Percentiles rank a stretch among this genome's conserved stretches.
phyloP scores from a whole-genome alignment of 2,797 vertebrate species.

The Gymnothorax reevesii region DNA sequence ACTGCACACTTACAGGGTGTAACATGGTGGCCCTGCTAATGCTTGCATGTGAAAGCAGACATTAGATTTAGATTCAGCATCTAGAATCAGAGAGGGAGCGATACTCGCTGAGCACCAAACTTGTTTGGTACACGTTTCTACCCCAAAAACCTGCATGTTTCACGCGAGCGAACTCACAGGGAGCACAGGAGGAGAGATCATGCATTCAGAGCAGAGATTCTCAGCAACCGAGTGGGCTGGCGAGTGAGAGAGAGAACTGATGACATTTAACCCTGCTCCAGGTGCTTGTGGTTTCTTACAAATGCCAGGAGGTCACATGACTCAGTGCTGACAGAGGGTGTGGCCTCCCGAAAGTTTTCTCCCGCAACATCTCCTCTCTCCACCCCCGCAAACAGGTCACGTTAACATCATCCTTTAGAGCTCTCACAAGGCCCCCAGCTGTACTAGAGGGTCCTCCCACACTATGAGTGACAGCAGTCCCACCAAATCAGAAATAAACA shows the following conservation, averaged over 20 bases:
- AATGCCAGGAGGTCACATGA: conserved; percentile 83
- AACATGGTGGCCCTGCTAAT: conserved; percentile 40
- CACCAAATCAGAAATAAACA: neutral
- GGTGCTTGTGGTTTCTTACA: conserved; percentile 89
- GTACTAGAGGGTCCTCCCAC: conserved; percentile 43
- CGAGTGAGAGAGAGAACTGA: conserved; percentile 13
- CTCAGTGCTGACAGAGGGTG: conserved; percentile 73
- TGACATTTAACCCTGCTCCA: conserved; percentile 88
- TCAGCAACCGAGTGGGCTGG: neutral
- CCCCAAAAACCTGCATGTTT: no score
- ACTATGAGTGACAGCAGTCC: conserved; percentile 12
- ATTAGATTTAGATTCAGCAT: no score
- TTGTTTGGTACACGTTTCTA: no score
- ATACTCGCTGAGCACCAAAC: no score
- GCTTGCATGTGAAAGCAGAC: neutral
- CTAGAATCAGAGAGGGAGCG: no score
- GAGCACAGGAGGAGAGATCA: no score
- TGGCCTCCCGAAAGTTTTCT: conserved; percentile 54
- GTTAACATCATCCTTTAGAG: conserved; percentile 47
- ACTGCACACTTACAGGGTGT: conserved; percentile 42
- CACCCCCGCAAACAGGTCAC: conserved; percentile 53
- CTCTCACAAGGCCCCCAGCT: conserved; percentile 35
- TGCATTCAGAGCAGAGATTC: conserved; percentile 36
- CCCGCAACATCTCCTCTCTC: conserved; percentile 26
- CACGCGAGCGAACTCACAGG: no score